Conservation (phyloP, 2,113 vertebrate genomes). For the Caracal caracal region DNA sequence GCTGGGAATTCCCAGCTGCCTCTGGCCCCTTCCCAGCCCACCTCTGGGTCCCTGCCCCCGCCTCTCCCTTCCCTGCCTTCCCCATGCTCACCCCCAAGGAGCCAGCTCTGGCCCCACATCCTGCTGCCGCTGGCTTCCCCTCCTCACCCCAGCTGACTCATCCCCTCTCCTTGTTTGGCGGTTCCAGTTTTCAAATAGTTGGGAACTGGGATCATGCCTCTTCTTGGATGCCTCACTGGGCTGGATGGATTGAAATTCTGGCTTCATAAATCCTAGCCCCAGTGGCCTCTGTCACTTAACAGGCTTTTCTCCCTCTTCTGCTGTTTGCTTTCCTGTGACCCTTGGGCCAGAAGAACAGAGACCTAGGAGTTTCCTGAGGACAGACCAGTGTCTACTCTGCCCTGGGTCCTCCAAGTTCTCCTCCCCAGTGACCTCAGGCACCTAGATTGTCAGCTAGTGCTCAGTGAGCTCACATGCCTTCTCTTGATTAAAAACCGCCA, state of each 20-base stretch:
- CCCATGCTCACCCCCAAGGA: background rate
- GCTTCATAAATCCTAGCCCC: slow-evolving; percentile 35
- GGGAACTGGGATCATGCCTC: slow-evolving; percentile 74
- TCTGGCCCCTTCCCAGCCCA: slow-evolving; percentile 65
- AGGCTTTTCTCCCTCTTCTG: background rate
- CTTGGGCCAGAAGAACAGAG: background rate
- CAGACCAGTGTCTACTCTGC: background rate
- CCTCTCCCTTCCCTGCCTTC: background rate
- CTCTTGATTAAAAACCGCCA: background rate
- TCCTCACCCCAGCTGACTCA: slow-evolving; percentile 72
- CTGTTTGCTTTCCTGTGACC: slow-evolving; percentile 3
- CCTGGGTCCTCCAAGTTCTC: background rate
- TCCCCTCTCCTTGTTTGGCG: slow-evolving; percentile 59
- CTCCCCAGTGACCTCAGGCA: background rate
- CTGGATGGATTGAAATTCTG: slow-evolving; percentile 12
- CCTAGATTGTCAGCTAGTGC: background rate
- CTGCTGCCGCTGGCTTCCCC: background rate
- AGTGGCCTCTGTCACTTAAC: background rate
- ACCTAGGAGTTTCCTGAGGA: background rate
- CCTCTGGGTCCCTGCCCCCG: background rate
- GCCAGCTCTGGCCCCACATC: background rate
- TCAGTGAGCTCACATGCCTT: background rate
- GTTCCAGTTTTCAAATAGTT: slow-evolving; percentile 72
- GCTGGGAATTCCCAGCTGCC: slow-evolving; percentile 75
- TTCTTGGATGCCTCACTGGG: slow-evolving; percentile 54